These are phyloP conservation scores for Taenaris catops DNA, from an alignment of 2,888 invertebrate species.

Conservation along the genomic window DNA sequence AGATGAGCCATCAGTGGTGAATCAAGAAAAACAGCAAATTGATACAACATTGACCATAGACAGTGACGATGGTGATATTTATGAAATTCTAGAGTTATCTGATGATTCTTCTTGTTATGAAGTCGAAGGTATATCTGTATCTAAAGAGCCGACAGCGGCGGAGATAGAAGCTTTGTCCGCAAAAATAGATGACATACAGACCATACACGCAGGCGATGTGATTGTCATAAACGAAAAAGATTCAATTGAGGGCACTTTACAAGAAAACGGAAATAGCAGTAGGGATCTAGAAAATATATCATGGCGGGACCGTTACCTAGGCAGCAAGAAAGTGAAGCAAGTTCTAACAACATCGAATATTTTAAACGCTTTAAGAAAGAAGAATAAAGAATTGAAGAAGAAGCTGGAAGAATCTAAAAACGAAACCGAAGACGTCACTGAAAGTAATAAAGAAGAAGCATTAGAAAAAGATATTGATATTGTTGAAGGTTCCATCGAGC, in stretches of 20 bases:
- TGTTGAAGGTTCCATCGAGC: conserved; percentile 75
- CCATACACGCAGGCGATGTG: conserved; percentile 51
- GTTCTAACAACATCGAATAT: conserved; percentile 72
- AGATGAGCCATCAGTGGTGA: no score
- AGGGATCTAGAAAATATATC: conserved; percentile 39
- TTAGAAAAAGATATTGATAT: conserved; percentile 24
- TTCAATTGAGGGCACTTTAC: conserved; percentile 31
- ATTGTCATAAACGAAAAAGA: conserved; percentile 41
- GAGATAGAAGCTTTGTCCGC: conserved; percentile 70
- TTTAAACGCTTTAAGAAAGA: conserved; percentile 80
- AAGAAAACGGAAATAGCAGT: no score
- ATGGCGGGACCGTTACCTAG: conserved; percentile 81
- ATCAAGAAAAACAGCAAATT: no score
- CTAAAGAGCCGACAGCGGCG: conserved; percentile 63
- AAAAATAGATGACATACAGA: conserved; percentile 64
- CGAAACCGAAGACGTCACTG: conserved; percentile 25
- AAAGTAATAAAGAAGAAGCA: conserved; percentile 27
- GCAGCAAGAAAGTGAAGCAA: conserved; percentile 79
- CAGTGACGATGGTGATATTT: conserved; percentile 33
- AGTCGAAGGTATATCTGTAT: conserved; percentile 50
- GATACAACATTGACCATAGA: conserved; percentile 6
- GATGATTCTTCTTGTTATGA: conserved; percentile 61
- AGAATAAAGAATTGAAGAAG: conserved; percentile 69
- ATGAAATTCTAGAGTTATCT: conserved; percentile 57
- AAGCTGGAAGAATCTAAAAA: conserved; percentile 48